A percentile compares a stretch with the other conserved stretches of the same genome.
Conservation (phyloP, 2,888 invertebrate genomes). For the Sesia apiformis region DNA sequence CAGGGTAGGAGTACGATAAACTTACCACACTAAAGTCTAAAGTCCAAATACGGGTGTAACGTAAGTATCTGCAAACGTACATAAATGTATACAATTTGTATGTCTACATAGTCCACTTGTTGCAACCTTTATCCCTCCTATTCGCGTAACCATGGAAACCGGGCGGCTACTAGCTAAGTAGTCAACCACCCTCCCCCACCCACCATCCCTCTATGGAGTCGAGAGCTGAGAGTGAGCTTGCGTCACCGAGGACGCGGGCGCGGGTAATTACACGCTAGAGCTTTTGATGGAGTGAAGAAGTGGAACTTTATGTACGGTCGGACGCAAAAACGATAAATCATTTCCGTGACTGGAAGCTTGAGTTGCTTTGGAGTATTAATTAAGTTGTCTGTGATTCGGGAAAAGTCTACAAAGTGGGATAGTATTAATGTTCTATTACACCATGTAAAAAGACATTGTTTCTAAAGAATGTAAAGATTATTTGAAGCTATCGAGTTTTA, state of each 20-base stretch:
- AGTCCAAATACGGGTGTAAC: not conserved
- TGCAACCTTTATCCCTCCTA: conserved; percentile 34
- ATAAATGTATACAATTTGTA: too few relatives aligned
- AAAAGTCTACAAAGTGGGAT: too few relatives aligned
- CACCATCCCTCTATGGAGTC: conserved; percentile 25
- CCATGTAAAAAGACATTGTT: too few relatives aligned
- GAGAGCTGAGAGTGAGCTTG: conserved; percentile 43
- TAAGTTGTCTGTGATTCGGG: too few relatives aligned
- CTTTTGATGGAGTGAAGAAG: conserved; percentile 39
- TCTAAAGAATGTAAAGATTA: too few relatives aligned
- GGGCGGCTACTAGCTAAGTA: conserved; percentile 8
- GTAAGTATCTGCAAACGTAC: too few relatives aligned
- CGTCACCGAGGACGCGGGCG: conserved; percentile 24
- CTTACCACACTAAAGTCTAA: too few relatives aligned
- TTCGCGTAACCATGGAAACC: conserved; percentile 43
- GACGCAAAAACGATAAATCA: conserved; percentile 13
- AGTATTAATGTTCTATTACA: too few relatives aligned
- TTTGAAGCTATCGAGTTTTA: too few relatives aligned
- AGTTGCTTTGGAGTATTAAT: not conserved
- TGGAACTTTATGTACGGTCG: conserved; percentile 32
- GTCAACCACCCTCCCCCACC: conserved; percentile 11
- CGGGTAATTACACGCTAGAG: conserved; percentile 66
- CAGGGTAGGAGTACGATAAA: too few relatives aligned
- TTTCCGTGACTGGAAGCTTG: not conserved
- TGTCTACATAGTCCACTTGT: conserved; percentile 36